Base-by-base conservation (phyloP, 2,888 invertebrate genomes). In the Eristalis intricaria region DNA sequence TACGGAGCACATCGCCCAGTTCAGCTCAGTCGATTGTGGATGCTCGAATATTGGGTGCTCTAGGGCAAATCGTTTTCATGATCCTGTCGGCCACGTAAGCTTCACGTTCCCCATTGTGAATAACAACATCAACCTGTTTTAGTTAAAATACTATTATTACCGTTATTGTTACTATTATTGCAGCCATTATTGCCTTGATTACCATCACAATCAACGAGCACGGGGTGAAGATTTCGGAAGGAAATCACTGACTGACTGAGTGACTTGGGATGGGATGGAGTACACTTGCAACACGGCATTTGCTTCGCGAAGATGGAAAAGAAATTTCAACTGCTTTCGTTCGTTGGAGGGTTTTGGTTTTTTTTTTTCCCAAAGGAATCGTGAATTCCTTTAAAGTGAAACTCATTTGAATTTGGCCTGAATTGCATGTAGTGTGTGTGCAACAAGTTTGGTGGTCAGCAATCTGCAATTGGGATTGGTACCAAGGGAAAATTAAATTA, bases 101-200 rank as follows among this genome's bases (percentile, higher is more conserved):
- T 68, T 83, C 86, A 79, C 83, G 83, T 82, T 82, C 71, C 43
- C 64, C 61, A 70, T 38, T 58, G 50, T 11, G 74, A 81, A 29
- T 38, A 63, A 69, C 71, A 65, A 82, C 77, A 86, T 78, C 86
- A 86, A 86, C 86, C 86, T 86, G 86, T 78, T 78, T 50, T 71
- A 43, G 75, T 43, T 79, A 83, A 86, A 83, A 75, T 83, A 86
- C 86, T 86, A 86, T 86, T 86, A 86, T 86, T 86, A 86, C 78
- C 74, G 65, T 73, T 83, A 86, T 86, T 82, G 78, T 86, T 86
- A 78, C 82, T 86, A 83, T 83, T 82, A 82, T 69, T 43, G 63
- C 38, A 63, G 68, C 77, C 70, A 82, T 86, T 86, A 86, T 83
- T 86, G 71, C 22, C 29, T 60, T 74, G 82, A 86, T 71, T 83